These are phyloP conservation scores for Zalophus californianus DNA, from an alignment of 2,797 vertebrate species.

Conservation along the genomic window DNA sequence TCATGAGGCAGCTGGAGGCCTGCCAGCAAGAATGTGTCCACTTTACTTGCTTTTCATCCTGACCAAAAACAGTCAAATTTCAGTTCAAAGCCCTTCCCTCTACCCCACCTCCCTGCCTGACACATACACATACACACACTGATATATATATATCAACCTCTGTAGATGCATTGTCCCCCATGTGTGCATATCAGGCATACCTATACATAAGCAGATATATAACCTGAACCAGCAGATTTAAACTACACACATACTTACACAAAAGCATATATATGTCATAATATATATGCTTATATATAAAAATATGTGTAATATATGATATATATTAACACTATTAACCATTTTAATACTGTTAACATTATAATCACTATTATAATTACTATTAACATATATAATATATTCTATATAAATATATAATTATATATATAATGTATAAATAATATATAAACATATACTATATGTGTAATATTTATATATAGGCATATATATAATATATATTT, in stretches of 20 bases:
- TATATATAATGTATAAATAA: not conserved
- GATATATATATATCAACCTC: not conserved
- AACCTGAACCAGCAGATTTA: not conserved
- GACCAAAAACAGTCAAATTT: not conserved
- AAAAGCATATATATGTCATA: not conserved
- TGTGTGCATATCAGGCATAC: not conserved
- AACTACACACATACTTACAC: not conserved
- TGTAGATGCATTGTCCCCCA: fast-evolving
- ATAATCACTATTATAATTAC: not conserved
- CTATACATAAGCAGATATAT: not conserved
- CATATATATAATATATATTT: not conserved
- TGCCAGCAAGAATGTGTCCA: not conserved
- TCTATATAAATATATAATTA: not conserved
- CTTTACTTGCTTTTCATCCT: not conserved
- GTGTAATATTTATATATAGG: not conserved
- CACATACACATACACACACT: no score
- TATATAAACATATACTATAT: no score
- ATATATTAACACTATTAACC: not conserved
- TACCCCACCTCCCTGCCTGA: not conserved
- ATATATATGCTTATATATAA: not conserved
- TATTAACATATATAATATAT: no score
- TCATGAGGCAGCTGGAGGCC: constrained; percentile 34
- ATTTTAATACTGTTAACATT: not conserved
- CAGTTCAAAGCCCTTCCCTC: not conserved
- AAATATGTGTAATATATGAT: not conserved